Conservation (phyloP, 1,140 invertebrate species). For the Ruditapes philippinarum region DNA sequence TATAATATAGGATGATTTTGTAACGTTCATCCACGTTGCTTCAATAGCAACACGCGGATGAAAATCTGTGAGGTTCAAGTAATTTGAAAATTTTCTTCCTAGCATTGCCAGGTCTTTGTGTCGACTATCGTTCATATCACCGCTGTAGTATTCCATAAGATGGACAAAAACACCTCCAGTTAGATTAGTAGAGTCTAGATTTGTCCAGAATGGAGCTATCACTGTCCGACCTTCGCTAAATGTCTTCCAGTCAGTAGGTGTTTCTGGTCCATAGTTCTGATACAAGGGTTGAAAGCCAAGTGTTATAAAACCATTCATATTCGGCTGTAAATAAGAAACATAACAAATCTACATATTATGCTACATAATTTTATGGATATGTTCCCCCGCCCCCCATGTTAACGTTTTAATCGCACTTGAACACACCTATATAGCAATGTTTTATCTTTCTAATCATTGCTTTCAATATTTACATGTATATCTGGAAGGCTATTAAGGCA, state of each 20-base stretch:
- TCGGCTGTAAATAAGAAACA: too few relatives aligned
- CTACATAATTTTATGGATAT: too few relatives aligned
- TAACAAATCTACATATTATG: too few relatives aligned
- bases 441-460: too few relatives aligned
- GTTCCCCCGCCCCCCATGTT: too few relatives aligned
- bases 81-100: background rate
- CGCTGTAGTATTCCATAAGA: background rate
- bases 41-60: constrained; percentile 4
- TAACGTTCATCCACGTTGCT: constrained; percentile 23
- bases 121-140: background rate
- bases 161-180: constrained; percentile 22
- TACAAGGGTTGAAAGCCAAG: background rate
- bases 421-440: too few relatives aligned
- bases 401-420: too few relatives aligned
- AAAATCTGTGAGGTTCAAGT: background rate
- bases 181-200: background rate
- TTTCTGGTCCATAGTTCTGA: constrained; percentile 21
- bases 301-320: constrained; percentile 13
- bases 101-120: background rate
- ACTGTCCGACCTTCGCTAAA: background rate
- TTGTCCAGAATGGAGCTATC: constrained; percentile 39
- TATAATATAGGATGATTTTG: background rate
- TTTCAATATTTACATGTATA: too few relatives aligned
- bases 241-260: background rate
- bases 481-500: too few relatives aligned